phyloP scores from a whole-genome alignment of 1,140 invertebrate species.

The Drosophila lacteicornis region DNA sequence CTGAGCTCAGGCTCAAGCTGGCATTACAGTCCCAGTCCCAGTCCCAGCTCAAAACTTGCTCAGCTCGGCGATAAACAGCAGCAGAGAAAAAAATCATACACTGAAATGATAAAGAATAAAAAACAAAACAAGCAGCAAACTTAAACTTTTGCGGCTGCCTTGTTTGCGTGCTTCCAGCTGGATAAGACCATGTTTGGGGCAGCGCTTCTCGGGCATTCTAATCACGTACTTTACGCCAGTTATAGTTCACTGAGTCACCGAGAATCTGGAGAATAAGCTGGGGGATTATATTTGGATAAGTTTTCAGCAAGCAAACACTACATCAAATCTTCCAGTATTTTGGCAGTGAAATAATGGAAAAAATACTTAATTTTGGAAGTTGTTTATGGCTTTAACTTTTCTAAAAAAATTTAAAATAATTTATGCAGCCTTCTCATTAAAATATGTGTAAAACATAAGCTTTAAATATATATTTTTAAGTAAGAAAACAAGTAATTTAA shows the following conservation, averaged over 20 bases:
- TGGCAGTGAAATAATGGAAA: neutral
- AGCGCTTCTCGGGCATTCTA: constrained; percentile 38
- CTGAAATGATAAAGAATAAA: constrained; percentile 22
- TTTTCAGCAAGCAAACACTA: constrained; percentile 10
- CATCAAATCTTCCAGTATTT: neutral
- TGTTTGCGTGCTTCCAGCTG: constrained; percentile 42
- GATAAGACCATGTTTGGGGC: constrained; percentile 52
- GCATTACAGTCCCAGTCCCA: constrained; percentile 6
- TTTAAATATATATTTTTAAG: neutral
- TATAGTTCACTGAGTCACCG: constrained; percentile 39
- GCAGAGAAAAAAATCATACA: constrained; percentile 18
- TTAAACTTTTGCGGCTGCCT: constrained; percentile 28
- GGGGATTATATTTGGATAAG: constrained; percentile 1
- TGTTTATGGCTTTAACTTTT: too few species aligned
- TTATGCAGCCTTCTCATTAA: neutral
- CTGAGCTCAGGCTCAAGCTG: constrained; percentile 37
- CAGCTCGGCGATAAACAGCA: constrained; percentile 58
- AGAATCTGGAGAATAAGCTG: constrained; percentile 30
- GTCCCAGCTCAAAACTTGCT: constrained; percentile 26
- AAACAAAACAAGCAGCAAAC: constrained; percentile 17
- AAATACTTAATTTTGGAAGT: neutral
- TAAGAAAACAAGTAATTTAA: neutral
- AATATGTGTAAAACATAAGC: neutral
- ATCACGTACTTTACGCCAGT: constrained; percentile 57
- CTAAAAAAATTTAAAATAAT: neutral